These are phyloP conservation scores for Epicampocera succincta DNA, from an alignment of 2,888 invertebrate genomes.

Conservation along the genomic window DNA sequence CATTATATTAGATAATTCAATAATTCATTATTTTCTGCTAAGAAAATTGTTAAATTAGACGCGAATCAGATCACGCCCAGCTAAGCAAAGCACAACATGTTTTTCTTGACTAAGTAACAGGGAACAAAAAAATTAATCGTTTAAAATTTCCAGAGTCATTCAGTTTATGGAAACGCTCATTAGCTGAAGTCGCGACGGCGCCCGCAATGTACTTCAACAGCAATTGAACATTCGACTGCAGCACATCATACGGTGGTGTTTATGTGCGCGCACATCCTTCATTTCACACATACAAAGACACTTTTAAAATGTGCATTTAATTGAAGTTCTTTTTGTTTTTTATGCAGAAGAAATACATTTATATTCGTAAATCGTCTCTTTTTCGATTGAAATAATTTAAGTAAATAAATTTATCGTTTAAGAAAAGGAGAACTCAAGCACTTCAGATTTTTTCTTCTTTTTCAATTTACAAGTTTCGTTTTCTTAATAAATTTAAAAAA, in stretches of 20 bases:
- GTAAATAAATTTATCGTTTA: conserved; percentile 55
- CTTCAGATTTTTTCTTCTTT: conserved; percentile 34
- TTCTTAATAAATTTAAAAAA: conserved; percentile 5
- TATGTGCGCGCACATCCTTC: conserved; percentile 46
- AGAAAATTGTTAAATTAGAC: too few species aligned
- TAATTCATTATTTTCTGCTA: too few species aligned
- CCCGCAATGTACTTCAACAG: conserved; percentile 49
- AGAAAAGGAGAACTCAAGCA: conserved; percentile 42
- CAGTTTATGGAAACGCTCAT: conserved; percentile 35
- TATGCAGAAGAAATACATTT: conserved; percentile 55
- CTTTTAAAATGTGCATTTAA: conserved; percentile 35
- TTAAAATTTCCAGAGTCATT: too few species aligned
- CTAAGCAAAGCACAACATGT: too few species aligned
- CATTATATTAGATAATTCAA: too few species aligned
- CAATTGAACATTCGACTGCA: conserved; percentile 24
- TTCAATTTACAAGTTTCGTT: conserved; percentile 19
- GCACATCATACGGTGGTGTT: conserved; percentile 38
- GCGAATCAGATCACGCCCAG: too few species aligned
- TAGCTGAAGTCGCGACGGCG: conserved; percentile 54
- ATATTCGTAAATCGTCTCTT: conserved; percentile 60
- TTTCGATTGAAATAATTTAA: conserved; percentile 56
- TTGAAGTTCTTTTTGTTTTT: conserved; percentile 18
- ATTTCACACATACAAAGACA: conserved; percentile 49
- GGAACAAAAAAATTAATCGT: too few species aligned
- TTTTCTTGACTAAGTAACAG: too few species aligned